A percentile compares a stretch with the other conserved stretches of the same genome.
Evolutionary conservation across 2,888 invertebrate genomes (phyloP).

Genomic region (Chrysotoxum bicinctum): DNA sequence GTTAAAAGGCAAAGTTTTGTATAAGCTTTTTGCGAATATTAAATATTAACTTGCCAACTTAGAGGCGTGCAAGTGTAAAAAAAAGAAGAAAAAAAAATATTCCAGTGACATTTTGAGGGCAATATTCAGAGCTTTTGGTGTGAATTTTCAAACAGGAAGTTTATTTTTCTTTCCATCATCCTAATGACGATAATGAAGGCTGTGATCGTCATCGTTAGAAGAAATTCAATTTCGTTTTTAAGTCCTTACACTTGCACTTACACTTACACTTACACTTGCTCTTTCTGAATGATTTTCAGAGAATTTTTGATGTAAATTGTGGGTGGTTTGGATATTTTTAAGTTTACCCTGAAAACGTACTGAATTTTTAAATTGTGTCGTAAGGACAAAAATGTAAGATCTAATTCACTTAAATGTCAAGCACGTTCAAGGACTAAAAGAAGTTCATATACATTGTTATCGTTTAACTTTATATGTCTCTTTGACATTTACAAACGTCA

Average conservation of each 20-base stretch:
- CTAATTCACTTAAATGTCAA: not conserved
- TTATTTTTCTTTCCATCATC: conserved; percentile 8
- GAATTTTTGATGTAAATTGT: conserved; percentile 63
- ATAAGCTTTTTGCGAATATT: conserved; percentile 69
- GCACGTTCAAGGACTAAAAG: not conserved
- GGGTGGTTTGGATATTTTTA: not conserved
- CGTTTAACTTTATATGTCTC: no score
- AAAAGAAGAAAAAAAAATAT: conserved; percentile 26
- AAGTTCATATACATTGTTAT: no score
- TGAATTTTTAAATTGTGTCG: not conserved
- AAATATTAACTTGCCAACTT: conserved; percentile 70
- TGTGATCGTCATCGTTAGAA: conserved; percentile 59
- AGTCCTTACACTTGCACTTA: conserved; percentile 18
- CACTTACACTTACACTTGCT: no score
- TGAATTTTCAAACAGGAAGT: conserved; percentile 61
- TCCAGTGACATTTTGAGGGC: conserved; percentile 55
- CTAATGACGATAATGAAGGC: not conserved
- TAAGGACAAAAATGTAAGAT: not conserved
- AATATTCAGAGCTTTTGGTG: conserved; percentile 58
- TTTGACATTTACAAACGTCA: no score
- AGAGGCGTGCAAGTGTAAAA: conserved; percentile 59
- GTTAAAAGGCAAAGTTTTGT: conserved; percentile 60
- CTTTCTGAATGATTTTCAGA: conserved; percentile 20
- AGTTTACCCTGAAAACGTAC: not conserved
- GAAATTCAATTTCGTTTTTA: conserved; percentile 56